Percentiles rank a stretch among this genome's conserved stretches.
Evolutionary conservation across 2,797 vertebrate genomes (phyloP).

Genomic region (Antennarius maculatus): DNA sequence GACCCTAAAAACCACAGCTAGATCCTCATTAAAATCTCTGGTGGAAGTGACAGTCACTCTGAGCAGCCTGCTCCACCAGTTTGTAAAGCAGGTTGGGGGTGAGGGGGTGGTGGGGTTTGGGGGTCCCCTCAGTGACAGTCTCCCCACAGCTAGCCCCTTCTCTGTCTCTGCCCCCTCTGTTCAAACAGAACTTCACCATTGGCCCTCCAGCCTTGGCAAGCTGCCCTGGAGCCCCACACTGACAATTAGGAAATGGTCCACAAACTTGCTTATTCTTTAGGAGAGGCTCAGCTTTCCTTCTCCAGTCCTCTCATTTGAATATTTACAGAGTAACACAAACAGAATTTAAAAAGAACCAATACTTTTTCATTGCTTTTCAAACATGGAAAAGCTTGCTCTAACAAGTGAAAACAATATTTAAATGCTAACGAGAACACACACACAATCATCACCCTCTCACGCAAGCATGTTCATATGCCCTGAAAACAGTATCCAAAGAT

Average conservation of each 20-base stretch:
- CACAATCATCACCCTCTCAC: neutral
- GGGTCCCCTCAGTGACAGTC: slow-evolving; percentile 71
- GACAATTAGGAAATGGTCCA: slow-evolving; percentile 93
- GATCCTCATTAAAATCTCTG: slow-evolving; percentile 67
- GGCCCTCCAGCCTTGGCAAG: slow-evolving; percentile 76
- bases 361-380: slow-evolving; percentile 38
- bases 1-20: slow-evolving; percentile 56
- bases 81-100: slow-evolving; percentile 75
- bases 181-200: slow-evolving; percentile 63
- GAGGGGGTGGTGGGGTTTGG: slow-evolving; percentile 57
- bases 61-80: slow-evolving; percentile 65
- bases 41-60: slow-evolving; percentile 65
- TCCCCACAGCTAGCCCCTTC: slow-evolving; percentile 75
- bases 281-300: slow-evolving; percentile 81
- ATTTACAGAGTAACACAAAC: slow-evolving; percentile 80
- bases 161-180: slow-evolving; percentile 48
- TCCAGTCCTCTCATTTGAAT: slow-evolving; percentile 82
- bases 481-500: slow-evolving; percentile 15
- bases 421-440: slow-evolving; percentile 1
- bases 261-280: slow-evolving; percentile 84
- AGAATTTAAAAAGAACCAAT: slow-evolving; percentile 44
- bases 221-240: slow-evolving; percentile 76
- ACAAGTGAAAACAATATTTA: slow-evolving; percentile 24
- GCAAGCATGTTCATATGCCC: neutral
- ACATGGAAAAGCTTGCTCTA: neutral